Conservation (phyloP, 2,113 vertebrate genomes). For the Mormoops blainvillei region DNA sequence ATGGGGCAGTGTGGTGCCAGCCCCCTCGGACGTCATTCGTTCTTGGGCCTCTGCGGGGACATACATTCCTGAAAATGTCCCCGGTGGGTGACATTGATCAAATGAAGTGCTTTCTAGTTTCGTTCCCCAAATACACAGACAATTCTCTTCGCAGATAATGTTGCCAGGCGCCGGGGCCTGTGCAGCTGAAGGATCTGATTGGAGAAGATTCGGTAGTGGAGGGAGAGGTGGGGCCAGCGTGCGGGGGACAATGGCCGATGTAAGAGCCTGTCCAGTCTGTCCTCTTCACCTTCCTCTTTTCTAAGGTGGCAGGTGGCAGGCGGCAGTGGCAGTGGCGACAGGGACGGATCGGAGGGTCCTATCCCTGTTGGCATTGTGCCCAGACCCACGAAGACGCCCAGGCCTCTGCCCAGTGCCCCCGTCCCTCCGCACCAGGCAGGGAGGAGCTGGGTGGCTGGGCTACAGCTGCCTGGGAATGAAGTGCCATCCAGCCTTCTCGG, state of each 20-base stretch:
- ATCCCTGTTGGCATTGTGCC: background rate
- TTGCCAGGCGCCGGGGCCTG: background rate
- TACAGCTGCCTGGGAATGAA: background rate
- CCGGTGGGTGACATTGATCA: conserved; percentile 37
- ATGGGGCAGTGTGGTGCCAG: background rate
- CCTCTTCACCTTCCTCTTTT: background rate
- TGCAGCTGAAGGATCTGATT: background rate
- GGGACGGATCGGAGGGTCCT: background rate
- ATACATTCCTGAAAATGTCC: background rate
- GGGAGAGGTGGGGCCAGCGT: background rate
- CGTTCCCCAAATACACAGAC: background rate
- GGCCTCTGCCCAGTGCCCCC: accelerated
- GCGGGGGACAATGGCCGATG: background rate
- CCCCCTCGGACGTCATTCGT: background rate
- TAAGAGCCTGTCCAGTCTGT: background rate
- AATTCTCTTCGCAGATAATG: background rate
- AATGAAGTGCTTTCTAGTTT: conserved; percentile 32
- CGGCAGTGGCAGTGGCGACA: accelerated
- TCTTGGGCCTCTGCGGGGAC: background rate
- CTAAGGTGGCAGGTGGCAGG: too few relatives aligned
- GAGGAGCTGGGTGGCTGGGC: accelerated
- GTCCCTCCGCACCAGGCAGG: background rate
- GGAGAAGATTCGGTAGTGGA: background rate
- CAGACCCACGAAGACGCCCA: background rate
- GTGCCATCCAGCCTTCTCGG: background rate